Evolutionary conservation across 2,797 vertebrate species (phyloP), one percentile per base, ranked within the genome.

Genomic region (Fistularia tabacaria): DNA sequence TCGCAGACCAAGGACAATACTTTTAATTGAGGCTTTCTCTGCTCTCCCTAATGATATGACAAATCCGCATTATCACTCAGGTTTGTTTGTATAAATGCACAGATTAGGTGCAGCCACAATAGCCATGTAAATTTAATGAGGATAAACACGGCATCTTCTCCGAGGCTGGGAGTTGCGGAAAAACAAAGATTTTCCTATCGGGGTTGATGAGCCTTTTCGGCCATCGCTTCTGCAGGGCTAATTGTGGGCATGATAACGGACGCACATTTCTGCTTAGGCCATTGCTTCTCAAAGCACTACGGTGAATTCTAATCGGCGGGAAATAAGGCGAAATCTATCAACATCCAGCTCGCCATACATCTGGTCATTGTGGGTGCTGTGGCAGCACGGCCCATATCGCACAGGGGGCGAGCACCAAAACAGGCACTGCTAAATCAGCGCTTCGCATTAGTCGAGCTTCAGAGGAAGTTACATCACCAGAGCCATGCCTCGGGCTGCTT

Each of bases 381-480:
- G 64, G 73, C 71, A 80, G 71, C 76, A 71, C 56, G 70, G 80
- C 65, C 69, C 63, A 59, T 77, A 77, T 79, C 65, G 69, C 79
- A 73, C 55, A 64, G 73, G 63, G 79, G 79, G 66, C 51, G 69
- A 74, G 79, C 70, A 73, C 73, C 77, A 75, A 84, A 87, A 82
- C 68, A 48, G 83, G 76, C 74, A 49, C 76, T 57, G 74, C 75
- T 80, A 84, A 86, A 85, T 84, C 83, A 82, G 73, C 46, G 68
- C 73, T 73, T 66, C 71, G 52, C 77, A 86, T 89, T 87, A 86
- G 84, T 77, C 57, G 62, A 81, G 85, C 84, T 85, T 80, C 81
- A 86, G 72, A 84, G 78, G 79, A 86, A 73, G 86, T 87, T 89
- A 87, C 82, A 86, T 90, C 88, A 89, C 71, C 70, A 66, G 72